A percentile compares a stretch with the other conserved stretches of the same genome.
Conservation (phyloP, 1,140 invertebrate species). For the Monochamus saltuarius region DNA sequence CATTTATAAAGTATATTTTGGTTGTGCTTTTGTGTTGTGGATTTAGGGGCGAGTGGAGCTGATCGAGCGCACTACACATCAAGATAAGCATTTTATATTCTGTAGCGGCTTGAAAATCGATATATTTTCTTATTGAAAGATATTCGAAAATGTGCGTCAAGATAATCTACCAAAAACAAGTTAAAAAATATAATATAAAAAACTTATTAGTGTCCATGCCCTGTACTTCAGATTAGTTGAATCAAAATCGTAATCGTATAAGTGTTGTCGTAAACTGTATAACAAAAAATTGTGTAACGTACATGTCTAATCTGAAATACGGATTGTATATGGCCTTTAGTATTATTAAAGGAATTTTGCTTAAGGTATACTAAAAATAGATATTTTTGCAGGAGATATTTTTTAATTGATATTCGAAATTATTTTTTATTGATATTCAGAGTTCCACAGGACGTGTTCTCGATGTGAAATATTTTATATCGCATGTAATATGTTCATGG, state of each 20-base stretch:
- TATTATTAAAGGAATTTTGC: constrained; percentile 40
- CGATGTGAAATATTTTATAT: constrained; percentile 48
- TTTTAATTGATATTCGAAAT: constrained; percentile 34
- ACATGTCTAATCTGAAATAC: constrained; percentile 32
- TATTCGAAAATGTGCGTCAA: constrained; percentile 47
- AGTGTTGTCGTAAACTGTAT: background rate
- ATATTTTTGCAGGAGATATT: constrained; percentile 45
- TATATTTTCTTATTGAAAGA: constrained; percentile 46
- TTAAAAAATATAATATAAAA: constrained; percentile 30
- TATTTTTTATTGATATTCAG: constrained; percentile 42
- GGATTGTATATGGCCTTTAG: constrained; percentile 32
- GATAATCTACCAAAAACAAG: constrained; percentile 46
- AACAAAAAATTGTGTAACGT: constrained; percentile 10
- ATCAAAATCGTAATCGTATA: background rate
- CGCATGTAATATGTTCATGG: constrained; percentile 35
- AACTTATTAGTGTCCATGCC: constrained; percentile 19
- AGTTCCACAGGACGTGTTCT: constrained; percentile 54
- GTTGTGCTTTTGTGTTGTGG: too few species aligned
- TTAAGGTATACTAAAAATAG: constrained; percentile 42
- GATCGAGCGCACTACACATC: too few species aligned
- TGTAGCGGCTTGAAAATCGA: constrained; percentile 33
- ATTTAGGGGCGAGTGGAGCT: too few species aligned
- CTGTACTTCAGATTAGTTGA: constrained; percentile 29
- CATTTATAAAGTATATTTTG: too few species aligned
- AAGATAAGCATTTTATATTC: background rate